A percentile compares a stretch with the other conserved stretches of the same genome.
phyloP scores from a whole-genome alignment of 1,140 invertebrate species.

The Protaetia brevitarsis region DNA sequence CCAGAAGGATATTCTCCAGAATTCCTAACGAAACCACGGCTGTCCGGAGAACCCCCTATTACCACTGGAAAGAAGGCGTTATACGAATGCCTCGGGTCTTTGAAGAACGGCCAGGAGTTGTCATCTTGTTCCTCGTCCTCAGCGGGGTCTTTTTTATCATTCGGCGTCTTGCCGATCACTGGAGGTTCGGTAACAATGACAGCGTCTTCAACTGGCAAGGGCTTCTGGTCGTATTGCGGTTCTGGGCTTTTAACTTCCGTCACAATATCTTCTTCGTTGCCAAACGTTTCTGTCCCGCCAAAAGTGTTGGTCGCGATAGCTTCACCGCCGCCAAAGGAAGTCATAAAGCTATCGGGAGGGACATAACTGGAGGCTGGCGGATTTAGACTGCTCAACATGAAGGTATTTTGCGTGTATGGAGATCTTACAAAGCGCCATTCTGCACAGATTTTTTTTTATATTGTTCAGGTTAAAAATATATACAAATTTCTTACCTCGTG shows the following conservation, averaged over 20 bases:
- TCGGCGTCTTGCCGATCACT: not conserved
- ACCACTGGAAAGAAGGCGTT: slow-evolving; percentile 63
- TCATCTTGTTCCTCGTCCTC: slow-evolving; percentile 40
- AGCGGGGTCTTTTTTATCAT: slow-evolving; percentile 26
- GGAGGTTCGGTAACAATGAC: slow-evolving; percentile 1
- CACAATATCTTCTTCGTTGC: slow-evolving; percentile 12
- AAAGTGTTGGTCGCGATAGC: slow-evolving; percentile 39
- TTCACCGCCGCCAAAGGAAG: slow-evolving; percentile 37
- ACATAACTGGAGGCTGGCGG: slow-evolving; percentile 29
- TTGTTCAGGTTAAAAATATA: not conserved
- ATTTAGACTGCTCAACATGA: slow-evolving; percentile 48
- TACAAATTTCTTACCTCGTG: not conserved
- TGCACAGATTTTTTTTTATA: not conserved
- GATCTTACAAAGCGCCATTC: not conserved
- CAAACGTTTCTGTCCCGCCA: not conserved
- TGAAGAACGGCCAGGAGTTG: slow-evolving; percentile 40
- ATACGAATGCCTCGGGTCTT: slow-evolving; percentile 39
- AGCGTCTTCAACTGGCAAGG: not conserved
- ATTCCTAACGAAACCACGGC: slow-evolving; percentile 43
- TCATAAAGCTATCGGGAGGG: slow-evolving; percentile 37
- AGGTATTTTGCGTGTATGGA: slow-evolving; percentile 16
- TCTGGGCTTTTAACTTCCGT: slow-evolving; percentile 21
- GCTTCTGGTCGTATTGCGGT: slow-evolving; percentile 16
- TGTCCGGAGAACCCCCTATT: slow-evolving; percentile 52
- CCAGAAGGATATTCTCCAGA: slow-evolving; percentile 47